Evolutionary conservation across 2,113 vertebrate species (phyloP).

Genomic region (Camelus bactrianus): DNA sequence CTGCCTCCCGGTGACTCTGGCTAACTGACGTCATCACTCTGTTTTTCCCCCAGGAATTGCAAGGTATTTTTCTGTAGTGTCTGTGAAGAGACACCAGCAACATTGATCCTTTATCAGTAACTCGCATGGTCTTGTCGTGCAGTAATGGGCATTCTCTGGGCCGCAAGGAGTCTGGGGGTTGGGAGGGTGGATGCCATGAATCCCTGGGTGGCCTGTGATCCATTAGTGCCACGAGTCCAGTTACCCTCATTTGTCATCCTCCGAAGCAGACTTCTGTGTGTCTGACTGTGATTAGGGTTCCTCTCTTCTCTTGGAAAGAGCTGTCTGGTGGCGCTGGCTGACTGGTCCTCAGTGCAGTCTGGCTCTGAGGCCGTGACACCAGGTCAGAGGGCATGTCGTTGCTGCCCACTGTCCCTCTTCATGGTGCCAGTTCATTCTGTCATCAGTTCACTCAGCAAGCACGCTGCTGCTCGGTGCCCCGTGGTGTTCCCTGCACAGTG

Average conservation of each 20-base stretch:
- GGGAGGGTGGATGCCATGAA: not conserved
- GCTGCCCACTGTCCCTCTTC: too few species aligned
- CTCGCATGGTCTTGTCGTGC: not conserved
- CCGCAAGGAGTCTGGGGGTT: not conserved
- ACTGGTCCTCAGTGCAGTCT: not conserved
- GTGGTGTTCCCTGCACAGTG: not conserved
- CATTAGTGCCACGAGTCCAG: too few species aligned
- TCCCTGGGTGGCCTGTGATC: not conserved
- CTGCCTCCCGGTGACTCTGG: not conserved
- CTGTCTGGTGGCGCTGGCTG: not conserved
- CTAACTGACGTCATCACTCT: not conserved
- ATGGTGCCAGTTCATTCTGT: not conserved
- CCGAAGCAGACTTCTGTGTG: not conserved
- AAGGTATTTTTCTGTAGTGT: not conserved
- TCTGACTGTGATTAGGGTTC: not conserved
- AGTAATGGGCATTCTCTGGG: not conserved
- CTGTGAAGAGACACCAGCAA: not conserved
- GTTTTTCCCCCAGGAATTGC: not conserved
- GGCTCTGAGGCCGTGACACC: fast-evolving
- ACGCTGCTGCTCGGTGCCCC: not conserved
- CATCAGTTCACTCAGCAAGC: not conserved
- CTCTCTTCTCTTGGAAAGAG: not conserved
- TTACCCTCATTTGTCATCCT: not conserved
- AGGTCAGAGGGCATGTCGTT: not conserved
- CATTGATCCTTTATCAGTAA: not conserved